Evolutionary conservation across 1,140 invertebrate genomes (phyloP).

Genomic region (Rhopalosiphum padi): DNA sequence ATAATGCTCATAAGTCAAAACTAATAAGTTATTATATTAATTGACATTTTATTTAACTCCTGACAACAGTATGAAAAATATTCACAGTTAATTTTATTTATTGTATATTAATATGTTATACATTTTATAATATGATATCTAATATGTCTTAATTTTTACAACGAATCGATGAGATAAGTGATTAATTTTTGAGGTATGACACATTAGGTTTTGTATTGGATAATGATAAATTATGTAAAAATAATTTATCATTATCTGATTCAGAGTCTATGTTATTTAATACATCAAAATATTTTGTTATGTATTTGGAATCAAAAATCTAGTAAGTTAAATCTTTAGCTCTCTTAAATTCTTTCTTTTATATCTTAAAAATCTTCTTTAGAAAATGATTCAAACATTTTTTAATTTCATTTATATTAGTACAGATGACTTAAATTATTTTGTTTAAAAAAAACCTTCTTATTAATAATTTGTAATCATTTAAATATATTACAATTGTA

Average conservation of each 20-base stretch:
- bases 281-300: neutral
- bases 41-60: neutral
- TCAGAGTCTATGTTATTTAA: neutral
- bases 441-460: neutral
- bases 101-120: neutral
- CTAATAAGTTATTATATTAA: neutral
- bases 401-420: neutral
- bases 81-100: neutral
- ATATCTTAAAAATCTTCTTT: neutral
- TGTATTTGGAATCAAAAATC: neutral
- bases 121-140: neutral
- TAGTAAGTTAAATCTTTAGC: neutral
- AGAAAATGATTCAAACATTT: neutral
- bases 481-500: neutral
- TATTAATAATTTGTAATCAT: neutral
- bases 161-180: neutral
- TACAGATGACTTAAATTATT: neutral
- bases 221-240: neutral
- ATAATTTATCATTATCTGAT: neutral
- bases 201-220: neutral
- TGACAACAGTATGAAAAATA: neutral
- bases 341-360: neutral
- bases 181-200: neutral
- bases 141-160: neutral
- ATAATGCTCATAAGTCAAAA: neutral